Base-by-base conservation (phyloP, 2,888 invertebrate genomes). In the Papilio elwesi region DNA sequence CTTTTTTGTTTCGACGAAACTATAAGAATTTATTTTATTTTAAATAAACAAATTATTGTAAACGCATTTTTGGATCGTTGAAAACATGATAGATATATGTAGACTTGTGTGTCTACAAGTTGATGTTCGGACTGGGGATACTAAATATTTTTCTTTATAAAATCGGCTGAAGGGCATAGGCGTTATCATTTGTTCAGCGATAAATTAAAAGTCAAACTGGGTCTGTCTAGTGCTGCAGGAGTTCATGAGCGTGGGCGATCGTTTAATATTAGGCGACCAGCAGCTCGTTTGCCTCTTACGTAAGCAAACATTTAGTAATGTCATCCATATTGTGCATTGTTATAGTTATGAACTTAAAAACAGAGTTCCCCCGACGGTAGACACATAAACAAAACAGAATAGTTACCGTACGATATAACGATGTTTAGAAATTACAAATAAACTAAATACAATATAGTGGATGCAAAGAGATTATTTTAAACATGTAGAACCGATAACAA, bases 371-470 rank as follows among this genome's bases (percentile, higher is more conserved):
- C 10, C 1, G 38, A n/a, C 26, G 68, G 47, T 13, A 15, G n/a
- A 3, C 47, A 47, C n/a, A 48, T 57, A 68, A 68, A 68, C 57
- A 68, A 49, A 48, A 68, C 48, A 57, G 49, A 57, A 57, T 49
- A 68, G 53, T 55, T 47, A 57, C 15, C 15, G 10, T 48, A 26
- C 26, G 26, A 26, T 48, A 49, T 64, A n/a, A 55, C 55, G 55
- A 55, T 68, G 68, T 48, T 68, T 68, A 57, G 57, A 68, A 47
- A 68, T 57, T 48, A 68, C 48, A 57, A 57, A 57, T n/a, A 57
- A 57, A 57, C n/a, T 36, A 8, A 51, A 59, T 6, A 59, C 59
- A 59, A 59, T 59, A 26, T 1, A 26, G 26, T 26, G n/a, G 48
- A 57, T 36, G 48, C 26, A 48, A 57, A 2, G 16, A 13, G 36